Base-by-base conservation (phyloP, 2,113 vertebrate species). In the Mohoua ochrocephala region DNA sequence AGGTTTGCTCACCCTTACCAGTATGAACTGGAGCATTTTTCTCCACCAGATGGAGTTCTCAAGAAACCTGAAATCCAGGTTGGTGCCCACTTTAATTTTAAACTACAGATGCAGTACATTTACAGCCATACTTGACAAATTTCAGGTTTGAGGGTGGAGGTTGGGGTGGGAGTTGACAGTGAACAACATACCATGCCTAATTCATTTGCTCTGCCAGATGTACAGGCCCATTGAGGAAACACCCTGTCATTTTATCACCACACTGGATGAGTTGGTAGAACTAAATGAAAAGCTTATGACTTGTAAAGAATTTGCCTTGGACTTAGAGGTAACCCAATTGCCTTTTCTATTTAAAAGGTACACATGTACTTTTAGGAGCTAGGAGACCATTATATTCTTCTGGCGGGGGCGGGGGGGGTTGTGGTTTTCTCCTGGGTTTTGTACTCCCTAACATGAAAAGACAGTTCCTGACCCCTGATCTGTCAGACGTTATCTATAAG, bases 1-100 rank as follows among this genome's bases (percentile, higher is more conserved):
- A 99, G 99, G 99, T 99, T 99, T 98, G 98, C 98, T 69, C 99
- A 99, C 70, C 99, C 99, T 17, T 99, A 99, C 87, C 99, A 99
- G 22, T 98, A 99, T 95, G 99, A 99, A 70, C 87, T 99, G 60
- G 98, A 99, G 50, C 99, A 98, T 97, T 98, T 99, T 68, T 97
- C 96, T 23, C 94, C 98, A 68, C 93, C 98, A 35, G 99, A 99
- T n/a, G 96, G 28, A 45, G 96, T 98, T 68, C 97, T 99, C 24
- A 95, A 97, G 35, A 99, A 98, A 88, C 98, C 98, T 45, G 98
- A 99, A 23, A 98, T 98, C 30, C 99, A 99, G 98, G 99, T 99
- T 73, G 75, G 95, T 96, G 37, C 41, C 37, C n/a, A 3, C 1
- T 1, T 53, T 49, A 74, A 33, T 50, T 77, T 52, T 26, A 33